Conservation (phyloP, 2,797 vertebrate genomes). For the Salarias fasciatus region DNA sequence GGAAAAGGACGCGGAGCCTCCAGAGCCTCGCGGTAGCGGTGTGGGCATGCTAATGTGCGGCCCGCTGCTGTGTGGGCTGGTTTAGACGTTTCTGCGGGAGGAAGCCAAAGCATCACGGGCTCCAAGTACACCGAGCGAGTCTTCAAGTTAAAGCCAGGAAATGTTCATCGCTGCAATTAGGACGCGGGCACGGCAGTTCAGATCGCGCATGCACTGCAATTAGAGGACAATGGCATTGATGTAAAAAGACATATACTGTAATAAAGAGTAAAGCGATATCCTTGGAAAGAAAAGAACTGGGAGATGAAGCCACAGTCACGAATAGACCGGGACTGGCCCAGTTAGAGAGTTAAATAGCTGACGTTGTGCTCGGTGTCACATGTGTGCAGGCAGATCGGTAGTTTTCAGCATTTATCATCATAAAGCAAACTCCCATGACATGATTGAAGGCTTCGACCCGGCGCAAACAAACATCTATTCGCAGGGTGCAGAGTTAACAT, state of each 20-base stretch:
- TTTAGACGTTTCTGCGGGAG: conserved; percentile 25
- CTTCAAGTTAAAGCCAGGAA: conserved; percentile 37
- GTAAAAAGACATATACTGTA: background rate
- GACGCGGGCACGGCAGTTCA: conserved; percentile 12
- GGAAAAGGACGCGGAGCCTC: conserved; percentile 44
- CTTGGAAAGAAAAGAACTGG: too few species aligned
- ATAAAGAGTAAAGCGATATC: background rate
- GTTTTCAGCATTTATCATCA: background rate
- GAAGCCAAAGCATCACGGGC: conserved; percentile 38
- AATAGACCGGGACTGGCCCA: background rate
- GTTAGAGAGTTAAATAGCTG: background rate
- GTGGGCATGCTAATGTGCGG: conserved; percentile 29
- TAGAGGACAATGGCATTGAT: conserved; percentile 25
- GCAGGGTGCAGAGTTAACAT: conserved; percentile 20
- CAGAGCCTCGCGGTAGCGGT: conserved; percentile 20
- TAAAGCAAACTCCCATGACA: background rate
- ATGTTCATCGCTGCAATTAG: conserved; percentile 50
- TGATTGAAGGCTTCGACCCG: too few species aligned
- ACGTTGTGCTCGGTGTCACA: background rate
- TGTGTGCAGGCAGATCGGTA: background rate
- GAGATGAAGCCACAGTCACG: background rate
- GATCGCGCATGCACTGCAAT: conserved; percentile 34
- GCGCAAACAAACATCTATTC: conserved; percentile 16
- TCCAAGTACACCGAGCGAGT: conserved; percentile 19
- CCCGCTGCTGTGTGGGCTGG: conserved; percentile 34